These are phyloP conservation scores for Aphaenogaster floridana DNA, from an alignment of 1,140 invertebrate genomes.

Conservation along the genomic window DNA sequence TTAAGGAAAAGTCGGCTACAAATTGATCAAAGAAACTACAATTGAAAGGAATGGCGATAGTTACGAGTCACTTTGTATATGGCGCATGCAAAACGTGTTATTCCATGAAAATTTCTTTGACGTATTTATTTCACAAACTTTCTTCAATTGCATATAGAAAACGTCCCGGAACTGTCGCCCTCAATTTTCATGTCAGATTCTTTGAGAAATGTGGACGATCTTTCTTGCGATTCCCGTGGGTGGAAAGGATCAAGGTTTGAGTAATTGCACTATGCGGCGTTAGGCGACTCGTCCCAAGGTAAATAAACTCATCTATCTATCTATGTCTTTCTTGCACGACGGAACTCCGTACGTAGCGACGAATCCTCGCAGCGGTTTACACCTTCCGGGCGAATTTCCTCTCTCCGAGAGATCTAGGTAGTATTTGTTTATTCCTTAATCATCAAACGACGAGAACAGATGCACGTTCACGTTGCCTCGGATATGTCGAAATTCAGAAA, in stretches of 20 bases:
- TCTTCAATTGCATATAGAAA: conserved; percentile 30
- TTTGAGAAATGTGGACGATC: conserved; percentile 53
- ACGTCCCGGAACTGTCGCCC: conserved; percentile 9
- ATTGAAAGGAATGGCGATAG: conserved; percentile 22
- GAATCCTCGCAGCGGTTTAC: conserved; percentile 37
- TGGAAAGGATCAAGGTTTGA: conserved; percentile 46
- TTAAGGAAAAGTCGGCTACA: neutral
- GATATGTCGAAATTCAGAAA: neutral
- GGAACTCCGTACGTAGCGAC: neutral
- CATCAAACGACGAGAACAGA: conserved; percentile 35
- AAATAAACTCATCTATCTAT: conserved; percentile 60
- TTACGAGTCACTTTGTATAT: neutral
- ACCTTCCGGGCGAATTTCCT: conserved; percentile 31
- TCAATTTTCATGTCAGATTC: conserved; percentile 43
- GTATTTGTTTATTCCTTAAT: conserved; percentile 46
- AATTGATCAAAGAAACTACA: conserved; percentile 8
- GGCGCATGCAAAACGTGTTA: neutral
- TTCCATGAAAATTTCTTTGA: conserved; percentile 12
- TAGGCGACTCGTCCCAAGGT: conserved; percentile 39
- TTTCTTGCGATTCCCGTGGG: conserved; percentile 40
- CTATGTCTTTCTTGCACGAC: conserved; percentile 45
- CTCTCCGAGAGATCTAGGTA: conserved; percentile 10
- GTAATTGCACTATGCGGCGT: conserved; percentile 49
- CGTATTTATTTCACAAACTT: conserved; percentile 41
- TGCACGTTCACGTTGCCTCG: neutral